Conservation (phyloP, 2,888 invertebrate genomes). For the Limnephilus rhombicus region DNA sequence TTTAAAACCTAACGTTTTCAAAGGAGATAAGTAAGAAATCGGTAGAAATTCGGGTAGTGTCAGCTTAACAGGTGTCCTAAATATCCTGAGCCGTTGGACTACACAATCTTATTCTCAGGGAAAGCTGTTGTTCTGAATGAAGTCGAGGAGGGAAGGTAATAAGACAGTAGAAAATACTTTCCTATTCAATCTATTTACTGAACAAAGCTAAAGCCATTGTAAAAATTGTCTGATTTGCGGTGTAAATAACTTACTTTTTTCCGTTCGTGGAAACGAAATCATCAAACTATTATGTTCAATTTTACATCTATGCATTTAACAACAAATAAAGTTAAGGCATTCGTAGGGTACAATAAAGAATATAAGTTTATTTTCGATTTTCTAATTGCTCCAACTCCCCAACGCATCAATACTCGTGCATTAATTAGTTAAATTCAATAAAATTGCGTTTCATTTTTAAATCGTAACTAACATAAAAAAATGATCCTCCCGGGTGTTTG, state of each 20-base stretch:
- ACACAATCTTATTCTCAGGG: neutral
- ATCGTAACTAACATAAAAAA: slow-evolving; percentile 6
- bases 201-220: no score
- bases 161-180: no score
- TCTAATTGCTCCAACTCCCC: neutral
- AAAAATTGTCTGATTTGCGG: no score
- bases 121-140: neutral
- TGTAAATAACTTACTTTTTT: no score
- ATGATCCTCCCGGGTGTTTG: neutral
- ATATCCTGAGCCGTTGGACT: neutral
- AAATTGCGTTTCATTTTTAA: neutral
- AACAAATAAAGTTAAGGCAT: no score
- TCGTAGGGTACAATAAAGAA: neutral
- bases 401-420: neutral
- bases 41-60: no score
- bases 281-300: no score
- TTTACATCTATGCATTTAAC: no score
- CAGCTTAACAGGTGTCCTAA: neutral
- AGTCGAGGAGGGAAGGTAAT: neutral
- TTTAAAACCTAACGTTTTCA: no score
- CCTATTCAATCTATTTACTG: no score
- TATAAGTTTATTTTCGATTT: neutral
- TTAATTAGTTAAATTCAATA: neutral
- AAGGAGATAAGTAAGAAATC: no score
- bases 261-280: no score